These are phyloP conservation scores for Echeneis naucrates DNA, from an alignment of 2,797 vertebrate genomes.

Conservation along the genomic window DNA sequence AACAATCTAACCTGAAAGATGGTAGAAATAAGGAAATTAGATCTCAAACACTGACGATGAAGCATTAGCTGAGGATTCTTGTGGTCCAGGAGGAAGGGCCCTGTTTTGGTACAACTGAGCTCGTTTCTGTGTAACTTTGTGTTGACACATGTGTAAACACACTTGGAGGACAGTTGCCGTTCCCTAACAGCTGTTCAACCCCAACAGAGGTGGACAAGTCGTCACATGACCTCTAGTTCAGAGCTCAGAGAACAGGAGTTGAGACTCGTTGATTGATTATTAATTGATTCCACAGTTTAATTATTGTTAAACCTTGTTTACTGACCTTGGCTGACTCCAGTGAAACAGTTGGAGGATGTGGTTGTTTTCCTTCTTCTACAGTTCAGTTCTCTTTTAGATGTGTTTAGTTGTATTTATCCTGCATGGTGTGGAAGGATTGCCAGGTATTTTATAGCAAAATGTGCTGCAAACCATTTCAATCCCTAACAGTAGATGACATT, in stretches of 20 bases:
- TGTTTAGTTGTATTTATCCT: too few relatives aligned
- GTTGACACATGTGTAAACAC: slow-evolving; percentile 78
- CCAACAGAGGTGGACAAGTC: slow-evolving; percentile 59
- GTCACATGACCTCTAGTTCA: slow-evolving; percentile 23
- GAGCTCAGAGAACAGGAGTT: background rate
- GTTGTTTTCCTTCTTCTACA: background rate
- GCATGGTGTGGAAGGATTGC: too few relatives aligned
- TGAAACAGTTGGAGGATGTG: background rate
- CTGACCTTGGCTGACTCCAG: background rate
- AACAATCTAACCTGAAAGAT: too few relatives aligned
- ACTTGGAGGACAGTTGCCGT: slow-evolving; percentile 39
- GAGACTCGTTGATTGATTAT: background rate
- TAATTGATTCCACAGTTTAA: background rate
- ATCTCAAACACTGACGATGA: slow-evolving; percentile 34
- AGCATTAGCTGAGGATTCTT: slow-evolving; percentile 34
- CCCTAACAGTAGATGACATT: background rate
- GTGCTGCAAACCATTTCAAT: background rate
- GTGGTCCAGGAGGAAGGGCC: slow-evolving; percentile 30
- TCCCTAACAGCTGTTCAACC: slow-evolving; percentile 70
- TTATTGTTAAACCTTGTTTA: background rate
- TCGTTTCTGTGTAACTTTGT: slow-evolving; percentile 46
- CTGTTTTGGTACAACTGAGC: slow-evolving; percentile 37
- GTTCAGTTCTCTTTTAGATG: background rate
- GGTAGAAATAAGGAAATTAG: background rate
- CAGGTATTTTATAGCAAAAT: background rate